Conservation (phyloP, 1,140 invertebrate genomes). For the Thrips palmi region DNA sequence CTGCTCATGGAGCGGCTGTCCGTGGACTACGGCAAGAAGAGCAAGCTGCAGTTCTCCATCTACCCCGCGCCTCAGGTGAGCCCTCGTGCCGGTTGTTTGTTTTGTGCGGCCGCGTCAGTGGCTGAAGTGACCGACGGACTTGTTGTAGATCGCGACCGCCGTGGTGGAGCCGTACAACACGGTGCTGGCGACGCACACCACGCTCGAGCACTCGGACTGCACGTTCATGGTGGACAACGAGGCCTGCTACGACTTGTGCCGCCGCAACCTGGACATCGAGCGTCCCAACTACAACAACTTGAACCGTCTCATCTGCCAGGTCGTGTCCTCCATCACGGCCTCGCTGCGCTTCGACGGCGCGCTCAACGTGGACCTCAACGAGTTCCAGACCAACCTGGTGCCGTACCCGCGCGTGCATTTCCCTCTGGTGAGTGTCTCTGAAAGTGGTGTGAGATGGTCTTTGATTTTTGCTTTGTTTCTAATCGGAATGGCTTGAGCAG, state of each 20-base stretch:
- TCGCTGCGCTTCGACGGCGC: conserved; percentile 51
- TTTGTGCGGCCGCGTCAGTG: conserved; percentile 10
- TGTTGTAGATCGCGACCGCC: conserved; percentile 41
- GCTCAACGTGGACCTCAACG: conserved; percentile 47
- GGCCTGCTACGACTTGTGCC: conserved; percentile 66
- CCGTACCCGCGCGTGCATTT: conserved; percentile 54
- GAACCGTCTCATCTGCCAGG: conserved; percentile 54
- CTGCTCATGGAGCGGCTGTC: conserved; percentile 49
- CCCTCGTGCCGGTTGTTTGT: conserved; percentile 6
- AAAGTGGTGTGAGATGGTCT: too few relatives aligned
- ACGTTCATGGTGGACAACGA: conserved; percentile 77
- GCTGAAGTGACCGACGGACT: conserved; percentile 4
- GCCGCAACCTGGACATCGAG: conserved; percentile 43
- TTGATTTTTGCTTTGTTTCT: too few relatives aligned
- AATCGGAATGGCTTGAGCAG: too few relatives aligned
- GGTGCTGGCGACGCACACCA: conserved; percentile 58
- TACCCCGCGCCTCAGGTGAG: conserved; percentile 55
- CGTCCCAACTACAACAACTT: conserved; percentile 65
- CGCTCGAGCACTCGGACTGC: conserved; percentile 61
- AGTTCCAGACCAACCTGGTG: conserved; percentile 51
- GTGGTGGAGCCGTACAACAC: conserved; percentile 85
- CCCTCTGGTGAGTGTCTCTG: conserved; percentile 20
- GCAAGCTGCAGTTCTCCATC: conserved; percentile 55
- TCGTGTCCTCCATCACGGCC: conserved; percentile 29
- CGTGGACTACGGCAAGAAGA: conserved; percentile 49